Evolutionary conservation across 2,888 invertebrate species (phyloP), one percentile per base, ranked within the genome.

Genomic region (Eulithis prunata): DNA sequence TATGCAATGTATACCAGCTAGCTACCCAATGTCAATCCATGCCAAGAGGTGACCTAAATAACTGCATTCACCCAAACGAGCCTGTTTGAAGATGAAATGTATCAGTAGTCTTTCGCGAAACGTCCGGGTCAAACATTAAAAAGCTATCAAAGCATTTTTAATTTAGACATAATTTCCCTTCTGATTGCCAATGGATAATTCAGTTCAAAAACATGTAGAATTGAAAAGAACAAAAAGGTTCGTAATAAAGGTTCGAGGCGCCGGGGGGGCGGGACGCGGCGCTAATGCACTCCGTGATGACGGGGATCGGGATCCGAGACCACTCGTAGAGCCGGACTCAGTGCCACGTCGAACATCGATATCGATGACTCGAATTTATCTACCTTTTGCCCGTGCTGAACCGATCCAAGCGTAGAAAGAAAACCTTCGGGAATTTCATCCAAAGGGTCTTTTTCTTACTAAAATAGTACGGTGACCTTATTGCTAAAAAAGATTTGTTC

Each of bases 271-370:
- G 68, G 69, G 66, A 57, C 68, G 49, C 59, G 66, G 73, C 74
- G 76, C 77, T 83, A 84, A 84, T 84, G 82, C 78, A 75, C 72
- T 74, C 71, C 59, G 77, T 78, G 77, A 79, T 78, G 74, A 75
- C 69, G 66, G 82, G 82, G 79, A 78, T 78, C 80, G 43, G 14
- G 38, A 13, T 14, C 54, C 41, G 1, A 45, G 56, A 21, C 28
- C 54, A 47, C 3, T 32, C 4, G 21, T 59, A 60, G 64, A 32
- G 59, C 14, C 32, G 55, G 36, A 11, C 6, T 2, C 8, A 41
- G 41, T 41, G 0, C 47, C 7, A 3, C 47, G 14, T 7, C 14
- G 11, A 41, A 6, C 36, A 28, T 62, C 61, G 54, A 62, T 66
- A 55, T 57, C 57, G 60, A 60, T 45, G 10, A 51, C 14, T 13